phyloP scores from a whole-genome alignment of 2,797 vertebrate species.

The Furcifer pardalis region DNA sequence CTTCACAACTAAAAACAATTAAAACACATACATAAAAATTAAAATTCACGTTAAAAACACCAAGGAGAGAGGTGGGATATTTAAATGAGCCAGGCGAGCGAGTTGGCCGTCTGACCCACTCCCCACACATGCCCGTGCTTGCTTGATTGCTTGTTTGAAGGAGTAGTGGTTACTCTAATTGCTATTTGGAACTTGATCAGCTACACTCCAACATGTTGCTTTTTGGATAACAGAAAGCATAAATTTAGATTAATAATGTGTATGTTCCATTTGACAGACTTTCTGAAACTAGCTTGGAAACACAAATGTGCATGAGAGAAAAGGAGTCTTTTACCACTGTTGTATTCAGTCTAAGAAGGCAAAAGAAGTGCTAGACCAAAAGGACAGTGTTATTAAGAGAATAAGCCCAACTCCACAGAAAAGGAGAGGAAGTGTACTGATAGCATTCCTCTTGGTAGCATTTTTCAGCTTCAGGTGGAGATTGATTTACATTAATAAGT shows the following conservation, averaged over 20 bases:
- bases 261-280: neutral
- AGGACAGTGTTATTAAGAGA: neutral
- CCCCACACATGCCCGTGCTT: too few species aligned
- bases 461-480: neutral
- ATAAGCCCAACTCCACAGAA: too few species aligned
- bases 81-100: too few species aligned
- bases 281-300: neutral
- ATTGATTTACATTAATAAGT: too few species aligned
- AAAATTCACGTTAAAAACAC: too few species aligned
- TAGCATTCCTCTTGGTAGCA: neutral
- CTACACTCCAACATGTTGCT: neutral
- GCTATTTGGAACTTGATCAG: neutral
- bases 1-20: too few species aligned
- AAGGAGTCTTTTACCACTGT: neutral
- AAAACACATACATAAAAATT: too few species aligned
- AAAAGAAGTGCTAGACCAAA: neutral
- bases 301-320: neutral
- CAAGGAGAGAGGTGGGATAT: too few species aligned
- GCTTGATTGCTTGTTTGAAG: too few species aligned
- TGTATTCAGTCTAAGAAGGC: neutral
- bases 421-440: too few species aligned
- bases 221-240: neutral
- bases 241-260: too few species aligned
- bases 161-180: neutral
- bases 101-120: too few species aligned